Base-by-base conservation (phyloP, 2,113 vertebrate species). In the Ceyx margarethae region DNA sequence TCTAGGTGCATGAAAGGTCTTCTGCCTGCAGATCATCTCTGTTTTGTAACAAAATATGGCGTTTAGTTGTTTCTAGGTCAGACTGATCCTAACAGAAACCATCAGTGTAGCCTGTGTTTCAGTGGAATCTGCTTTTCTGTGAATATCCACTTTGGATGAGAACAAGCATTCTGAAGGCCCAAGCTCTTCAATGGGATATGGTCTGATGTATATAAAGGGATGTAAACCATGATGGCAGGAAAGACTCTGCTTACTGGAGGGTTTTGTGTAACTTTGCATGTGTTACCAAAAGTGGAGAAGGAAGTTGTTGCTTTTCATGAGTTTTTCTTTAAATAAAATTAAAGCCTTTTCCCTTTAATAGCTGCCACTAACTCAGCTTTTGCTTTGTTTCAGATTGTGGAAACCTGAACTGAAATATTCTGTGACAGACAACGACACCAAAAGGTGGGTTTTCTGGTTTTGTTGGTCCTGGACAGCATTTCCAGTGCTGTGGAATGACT, bases 361-460 rank as follows among this genome's bases (percentile, higher is more conserved):
- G 53, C 51, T 86, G 81, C 81, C 54, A 51, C 73, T 97, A 80
- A 96, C 56, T 11, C 33, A 62, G 15, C 6, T 94, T 95, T 78
- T 54, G 43, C 71, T 96, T 91, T 92, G 46, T 97, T 98, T 95
- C 86, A 98, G 97, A 67, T 81, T 95, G 87, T 75, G 87, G 91
- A 94, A 92, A 90, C 74, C 76, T 83, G 82, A 96, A 74, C 48
- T 93, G 73, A 87, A 61, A 13, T 81, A 82, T 69, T 45, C 65
- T 75, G 67, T 84, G 90, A 95, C 84, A 90, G 71, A 86, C 81
- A 10, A 60, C 87, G 16, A 12, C 73, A 94, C 54, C 25, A 45
- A 48, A 83, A 97, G 97, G 97, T 98, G 71, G 17, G 97, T 93
- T 46, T 66, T 95, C 10, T 94, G 46, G 62, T 86, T 94, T 48